phyloP scores from a whole-genome alignment of 37 sponge, comb jelly and placozoan species.

The Lycopodina hypogea region DNA sequence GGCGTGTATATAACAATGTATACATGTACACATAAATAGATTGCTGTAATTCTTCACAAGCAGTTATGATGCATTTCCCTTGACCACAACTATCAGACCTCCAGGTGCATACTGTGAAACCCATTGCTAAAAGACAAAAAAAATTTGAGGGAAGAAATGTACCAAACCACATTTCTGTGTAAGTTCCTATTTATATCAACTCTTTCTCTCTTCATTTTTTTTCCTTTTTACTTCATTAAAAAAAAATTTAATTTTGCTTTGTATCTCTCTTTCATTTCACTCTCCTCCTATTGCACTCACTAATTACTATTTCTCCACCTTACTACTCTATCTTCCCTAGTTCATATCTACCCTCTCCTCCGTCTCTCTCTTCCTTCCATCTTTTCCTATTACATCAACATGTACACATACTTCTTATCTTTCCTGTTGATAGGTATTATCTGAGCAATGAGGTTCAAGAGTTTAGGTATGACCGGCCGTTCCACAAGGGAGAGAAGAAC shows the following conservation, averaged over 20 bases:
- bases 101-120: constrained; percentile 63
- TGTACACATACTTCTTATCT: neutral
- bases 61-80: too few relatives aligned
- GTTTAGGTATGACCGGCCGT: constrained; percentile 74
- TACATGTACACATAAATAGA: too few relatives aligned
- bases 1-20: too few relatives aligned
- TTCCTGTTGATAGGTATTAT: constrained; percentile 65
- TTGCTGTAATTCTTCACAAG: too few relatives aligned
- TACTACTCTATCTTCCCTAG: neutral
- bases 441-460: constrained; percentile 65
- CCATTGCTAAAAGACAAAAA: constrained; percentile 55
- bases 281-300: neutral
- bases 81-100: constrained; percentile 45
- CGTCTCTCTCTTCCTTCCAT: neutral
- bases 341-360: neutral
- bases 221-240: too few relatives aligned
- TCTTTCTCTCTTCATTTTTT: too few relatives aligned
- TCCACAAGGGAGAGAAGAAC: constrained; percentile 81
- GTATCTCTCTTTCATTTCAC: neutral
- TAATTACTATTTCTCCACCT: neutral
- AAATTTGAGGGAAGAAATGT: constrained; percentile 61
- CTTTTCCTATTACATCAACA: neutral
- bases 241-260: too few relatives aligned
- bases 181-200: neutral
- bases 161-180: constrained; percentile 60